These are phyloP conservation scores for Uloborus plumipes DNA, from an alignment of 2,888 invertebrate genomes.

Conservation along the genomic window DNA sequence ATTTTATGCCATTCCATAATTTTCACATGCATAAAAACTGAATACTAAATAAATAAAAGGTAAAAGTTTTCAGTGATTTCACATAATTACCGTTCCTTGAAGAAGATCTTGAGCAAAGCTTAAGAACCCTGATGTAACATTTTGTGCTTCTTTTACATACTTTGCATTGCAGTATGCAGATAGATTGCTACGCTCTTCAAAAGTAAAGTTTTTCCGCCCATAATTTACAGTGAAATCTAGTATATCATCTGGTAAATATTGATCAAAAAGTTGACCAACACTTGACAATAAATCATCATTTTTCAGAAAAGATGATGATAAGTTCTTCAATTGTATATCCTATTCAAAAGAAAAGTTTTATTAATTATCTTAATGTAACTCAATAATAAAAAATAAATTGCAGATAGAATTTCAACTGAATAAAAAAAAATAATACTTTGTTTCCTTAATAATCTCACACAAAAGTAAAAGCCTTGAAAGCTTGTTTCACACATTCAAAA, in stretches of 20 bases:
- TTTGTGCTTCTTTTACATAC: slow-evolving; percentile 29
- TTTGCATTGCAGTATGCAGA: slow-evolving; percentile 23
- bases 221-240: slow-evolving; percentile 31
- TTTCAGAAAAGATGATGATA: not conserved
- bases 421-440: no score
- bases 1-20: no score
- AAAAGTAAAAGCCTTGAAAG: no score
- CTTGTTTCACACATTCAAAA: no score
- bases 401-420: no score
- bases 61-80: not conserved
- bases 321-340: no score
- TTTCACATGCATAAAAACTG: not conserved
- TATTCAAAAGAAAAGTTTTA: no score
- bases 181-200: slow-evolving; percentile 23
- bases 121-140: slow-evolving; percentile 9
- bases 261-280: slow-evolving; percentile 27
- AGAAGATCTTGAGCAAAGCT: slow-evolving; percentile 45
- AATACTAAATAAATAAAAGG: not conserved
- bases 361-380: no score
- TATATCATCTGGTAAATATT: slow-evolving; percentile 24
- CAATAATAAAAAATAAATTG: no score
- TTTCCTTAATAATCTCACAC: no score
- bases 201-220: slow-evolving; percentile 34
- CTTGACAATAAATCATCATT: slow-evolving; percentile 21
- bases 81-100: slow-evolving; percentile 59